Conservation (phyloP, 2,888 invertebrate species). For the Eilema sororculum region DNA sequence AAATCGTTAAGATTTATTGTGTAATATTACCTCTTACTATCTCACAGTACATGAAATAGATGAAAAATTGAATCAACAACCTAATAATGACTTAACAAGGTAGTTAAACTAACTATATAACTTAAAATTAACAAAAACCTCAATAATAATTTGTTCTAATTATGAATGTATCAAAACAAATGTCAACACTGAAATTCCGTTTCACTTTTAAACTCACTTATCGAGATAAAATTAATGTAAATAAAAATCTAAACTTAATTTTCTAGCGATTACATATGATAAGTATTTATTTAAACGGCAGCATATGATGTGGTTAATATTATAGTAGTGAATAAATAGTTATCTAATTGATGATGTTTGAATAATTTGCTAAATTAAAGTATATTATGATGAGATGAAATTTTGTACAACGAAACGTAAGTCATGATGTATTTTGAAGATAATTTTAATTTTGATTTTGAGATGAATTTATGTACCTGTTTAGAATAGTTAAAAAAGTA, state of each 20-base stretch:
- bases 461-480: background rate
- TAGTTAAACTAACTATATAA: background rate
- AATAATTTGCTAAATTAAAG: background rate
- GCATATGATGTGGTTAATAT: background rate
- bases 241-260: background rate
- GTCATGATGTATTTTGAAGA: constrained; percentile 36
- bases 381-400: constrained; percentile 8
- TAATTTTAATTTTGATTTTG: constrained; percentile 9
- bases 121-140: background rate
- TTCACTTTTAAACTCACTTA: background rate
- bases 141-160: background rate
- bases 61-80: background rate
- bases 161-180: constrained; percentile 35
- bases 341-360: background rate
- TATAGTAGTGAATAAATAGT: too few relatives aligned
- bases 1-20: background rate
- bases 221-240: background rate
- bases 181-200: constrained; percentile 46
- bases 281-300: background rate
- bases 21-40: background rate
- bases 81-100: background rate
- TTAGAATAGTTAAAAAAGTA: background rate
- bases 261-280: background rate
- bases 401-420: constrained; percentile 10
- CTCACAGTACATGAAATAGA: background rate